Percentiles rank a stretch among this genome's conserved stretches.
phyloP scores from a whole-genome alignment of 2,888 invertebrate genomes.

The Hipparchia semele region DNA sequence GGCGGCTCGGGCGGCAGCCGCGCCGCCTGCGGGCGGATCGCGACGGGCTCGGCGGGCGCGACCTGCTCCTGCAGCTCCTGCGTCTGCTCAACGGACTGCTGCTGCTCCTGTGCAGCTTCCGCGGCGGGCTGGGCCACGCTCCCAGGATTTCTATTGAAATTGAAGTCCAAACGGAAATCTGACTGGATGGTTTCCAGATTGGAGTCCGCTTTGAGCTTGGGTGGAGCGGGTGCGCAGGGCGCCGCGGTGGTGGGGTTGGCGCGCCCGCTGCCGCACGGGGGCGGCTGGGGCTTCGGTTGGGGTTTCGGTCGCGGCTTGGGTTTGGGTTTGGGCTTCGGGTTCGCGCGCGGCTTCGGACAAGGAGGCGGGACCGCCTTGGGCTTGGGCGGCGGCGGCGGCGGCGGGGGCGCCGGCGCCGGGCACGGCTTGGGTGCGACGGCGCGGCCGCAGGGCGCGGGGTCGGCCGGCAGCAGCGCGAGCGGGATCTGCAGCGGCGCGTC shows the following conservation, averaged over 20 bases:
- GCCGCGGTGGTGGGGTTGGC: constrained; percentile 62
- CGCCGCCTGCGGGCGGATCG: constrained; percentile 69
- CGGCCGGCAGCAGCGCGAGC: constrained; percentile 34
- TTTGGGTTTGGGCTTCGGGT: constrained; percentile 48
- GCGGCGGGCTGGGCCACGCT: constrained; percentile 51
- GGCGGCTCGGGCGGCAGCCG: constrained; percentile 59
- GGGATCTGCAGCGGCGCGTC: constrained; percentile 59
- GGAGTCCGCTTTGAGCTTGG: constrained; percentile 55
- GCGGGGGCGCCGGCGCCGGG: constrained; percentile 29
- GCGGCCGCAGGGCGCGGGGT: constrained; percentile 38
- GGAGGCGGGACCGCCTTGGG: constrained; percentile 48
- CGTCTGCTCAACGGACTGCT: constrained; percentile 23
- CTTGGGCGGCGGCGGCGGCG: constrained; percentile 19
- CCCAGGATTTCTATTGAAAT: constrained; percentile 65
- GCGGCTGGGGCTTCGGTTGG: constrained; percentile 52
- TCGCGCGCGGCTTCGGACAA: constrained; percentile 48
- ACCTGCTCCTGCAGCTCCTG: constrained; percentile 40
- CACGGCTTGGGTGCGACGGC: constrained; percentile 50
- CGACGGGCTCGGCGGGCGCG: constrained; percentile 46
- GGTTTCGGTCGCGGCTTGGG: constrained; percentile 49
- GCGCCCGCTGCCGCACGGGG: constrained; percentile 64
- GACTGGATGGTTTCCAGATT: constrained; percentile 67
- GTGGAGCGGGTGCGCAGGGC: constrained; percentile 28
- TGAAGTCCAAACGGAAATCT: constrained; percentile 70
- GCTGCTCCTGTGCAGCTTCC: constrained; percentile 38